Evolutionary conservation across 2,113 vertebrate genomes (phyloP), one percentile per base, ranked within the genome.

Genomic region (Capreolus pygargus): DNA sequence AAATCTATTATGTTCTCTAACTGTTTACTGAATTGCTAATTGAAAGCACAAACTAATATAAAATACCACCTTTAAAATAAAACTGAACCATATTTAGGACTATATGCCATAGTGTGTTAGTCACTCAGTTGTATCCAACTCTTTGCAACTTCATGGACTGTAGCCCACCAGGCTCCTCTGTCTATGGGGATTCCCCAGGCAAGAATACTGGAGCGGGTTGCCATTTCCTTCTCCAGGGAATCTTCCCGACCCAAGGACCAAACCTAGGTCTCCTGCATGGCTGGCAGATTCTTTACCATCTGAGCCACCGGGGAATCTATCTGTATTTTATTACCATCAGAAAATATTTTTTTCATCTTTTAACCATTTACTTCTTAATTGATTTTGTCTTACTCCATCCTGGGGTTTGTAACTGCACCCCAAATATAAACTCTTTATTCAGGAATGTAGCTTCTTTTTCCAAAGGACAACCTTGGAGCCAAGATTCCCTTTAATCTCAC

Each of bases 371-470:
- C 15, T 94, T 95, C n/a, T 60, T 92, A 61, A 36, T 5, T 28
- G 60, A 93, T 84, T 67, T 88, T 91, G 23, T 78, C 39, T 95
- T 95, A 33, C 36, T 17, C 43, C 30, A 39, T n/a, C 17, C 39
- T 86, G 16, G 17, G n/a, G 7, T 86, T 93, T 93, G 8, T 30
- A 86, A 85, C 13, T 96, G 12, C 39, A 55, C 25, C n/a, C 36
- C 27, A 94, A 19, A 33, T 39, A 57, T 43, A 64, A 89, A 94
- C 89, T 70, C 83, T 64, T 33, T 83, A 6, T 28, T 94, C 9
- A 86, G 57, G 96, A 93, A 67, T 16, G 47, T n/a, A 86, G 83
- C 85, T 92, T 84, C 7, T 94, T 36, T 90, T 96, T 90, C 95
- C 55, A 93, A 39, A 67, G 60, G 82, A 81, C 25, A 89, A 54